Evolutionary conservation across 2,888 invertebrate genomes (phyloP).

Genomic region (Torymus auratus): DNA sequence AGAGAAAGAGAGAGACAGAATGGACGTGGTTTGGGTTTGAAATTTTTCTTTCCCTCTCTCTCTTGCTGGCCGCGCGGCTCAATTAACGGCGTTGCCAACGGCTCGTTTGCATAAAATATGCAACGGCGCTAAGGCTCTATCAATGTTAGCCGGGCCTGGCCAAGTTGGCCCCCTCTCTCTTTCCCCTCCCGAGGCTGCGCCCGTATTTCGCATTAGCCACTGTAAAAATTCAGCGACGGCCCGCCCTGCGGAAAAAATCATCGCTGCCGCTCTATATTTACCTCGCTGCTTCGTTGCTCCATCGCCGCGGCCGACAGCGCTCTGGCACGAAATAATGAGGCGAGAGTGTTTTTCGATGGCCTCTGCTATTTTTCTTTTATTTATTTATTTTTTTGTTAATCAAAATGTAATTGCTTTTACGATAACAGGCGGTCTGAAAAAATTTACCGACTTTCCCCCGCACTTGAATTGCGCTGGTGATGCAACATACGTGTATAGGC

Average conservation of each 20-base stretch:
- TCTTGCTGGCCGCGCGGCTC: constrained; percentile 51
- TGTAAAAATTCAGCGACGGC: constrained; percentile 57
- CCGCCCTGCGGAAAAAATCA: constrained; percentile 57
- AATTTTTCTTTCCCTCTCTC: constrained; percentile 54
- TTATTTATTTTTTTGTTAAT: constrained; percentile 3
- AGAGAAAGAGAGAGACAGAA: constrained; percentile 1
- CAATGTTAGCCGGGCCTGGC: constrained; percentile 57
- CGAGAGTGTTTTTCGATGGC: not conserved
- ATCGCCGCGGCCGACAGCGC: not conserved
- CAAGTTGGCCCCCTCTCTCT: constrained; percentile 54
- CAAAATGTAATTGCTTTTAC: not conserved
- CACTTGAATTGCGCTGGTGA: no score
- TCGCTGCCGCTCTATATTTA: constrained; percentile 28
- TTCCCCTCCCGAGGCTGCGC: constrained; percentile 7
- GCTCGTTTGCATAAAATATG: constrained; percentile 65
- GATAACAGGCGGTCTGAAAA: not conserved
- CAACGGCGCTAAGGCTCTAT: constrained; percentile 58
- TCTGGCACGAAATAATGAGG: constrained; percentile 1
- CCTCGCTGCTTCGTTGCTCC: not conserved
- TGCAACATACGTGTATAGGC: not conserved
- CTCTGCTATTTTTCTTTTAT: not conserved
- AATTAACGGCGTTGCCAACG: constrained; percentile 64
- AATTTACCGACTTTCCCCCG: not conserved
- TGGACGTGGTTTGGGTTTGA: constrained; percentile 56
- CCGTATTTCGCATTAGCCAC: constrained; percentile 39